These are phyloP conservation scores for Temnothorax curvispinosus DNA, from an alignment of 1,140 invertebrate genomes.

Conservation along the genomic window DNA sequence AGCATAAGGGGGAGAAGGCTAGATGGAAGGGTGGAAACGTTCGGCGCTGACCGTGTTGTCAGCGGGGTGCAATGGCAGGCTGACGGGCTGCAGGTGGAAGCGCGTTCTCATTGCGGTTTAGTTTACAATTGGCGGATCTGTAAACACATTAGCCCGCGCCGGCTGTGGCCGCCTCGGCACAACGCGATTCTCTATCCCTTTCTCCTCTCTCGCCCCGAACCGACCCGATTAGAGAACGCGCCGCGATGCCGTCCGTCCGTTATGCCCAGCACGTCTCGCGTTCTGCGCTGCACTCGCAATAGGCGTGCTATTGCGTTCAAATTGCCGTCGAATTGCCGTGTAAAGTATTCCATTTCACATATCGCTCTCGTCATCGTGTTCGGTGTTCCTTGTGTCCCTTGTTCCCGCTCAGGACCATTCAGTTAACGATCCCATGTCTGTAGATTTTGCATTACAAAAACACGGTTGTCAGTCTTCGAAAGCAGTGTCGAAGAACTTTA, in stretches of 20 bases:
- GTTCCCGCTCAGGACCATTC: not conserved
- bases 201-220: not conserved
- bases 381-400: not conserved
- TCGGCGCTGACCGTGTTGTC: constrained; percentile 19
- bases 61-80: constrained; percentile 26
- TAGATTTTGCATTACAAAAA: not conserved
- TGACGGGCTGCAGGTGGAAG: constrained; percentile 19
- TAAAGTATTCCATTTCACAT: constrained; percentile 13
- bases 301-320: constrained; percentile 18
- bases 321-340: constrained; percentile 22
- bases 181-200: constrained; percentile 58
- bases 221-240: constrained; percentile 9
- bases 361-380: not conserved
- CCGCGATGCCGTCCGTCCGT: constrained; percentile 3
- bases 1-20: not conserved
- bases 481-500: not conserved
- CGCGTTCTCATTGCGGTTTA: constrained; percentile 56
- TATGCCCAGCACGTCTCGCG: constrained; percentile 60
- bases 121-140: constrained; percentile 72
- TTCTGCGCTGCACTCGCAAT: constrained; percentile 33
- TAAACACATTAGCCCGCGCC: constrained; percentile 72
- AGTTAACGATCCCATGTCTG: not conserved
- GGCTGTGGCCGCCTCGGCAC: constrained; percentile 50
- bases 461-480: not conserved
- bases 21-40: constrained; percentile 6